These are phyloP conservation scores for Ormia ochracea DNA, from an alignment of 2,888 invertebrate species.

Conservation along the genomic window DNA sequence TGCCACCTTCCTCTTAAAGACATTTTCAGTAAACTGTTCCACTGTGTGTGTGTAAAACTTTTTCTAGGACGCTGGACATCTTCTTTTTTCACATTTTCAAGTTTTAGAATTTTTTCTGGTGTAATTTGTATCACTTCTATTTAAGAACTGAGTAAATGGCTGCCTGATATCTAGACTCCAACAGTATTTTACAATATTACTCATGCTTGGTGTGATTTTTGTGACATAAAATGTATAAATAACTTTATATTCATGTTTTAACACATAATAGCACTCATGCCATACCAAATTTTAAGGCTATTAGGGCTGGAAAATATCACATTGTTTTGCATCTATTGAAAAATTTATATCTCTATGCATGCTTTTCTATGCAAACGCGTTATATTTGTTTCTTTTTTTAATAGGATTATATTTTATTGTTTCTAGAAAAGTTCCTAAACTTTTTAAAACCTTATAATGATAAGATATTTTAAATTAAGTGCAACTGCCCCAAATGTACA, in stretches of 20 bases:
- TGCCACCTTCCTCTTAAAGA: too few species aligned
- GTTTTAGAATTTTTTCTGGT: slow-evolving; percentile 41
- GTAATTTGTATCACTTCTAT: slow-evolving; percentile 44
- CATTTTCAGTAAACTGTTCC: too few species aligned
- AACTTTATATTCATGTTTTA: slow-evolving; percentile 10
- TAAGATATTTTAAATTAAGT: background rate
- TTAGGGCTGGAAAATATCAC: background rate
- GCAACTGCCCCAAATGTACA: too few species aligned
- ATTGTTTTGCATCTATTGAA: slow-evolving; percentile 15
- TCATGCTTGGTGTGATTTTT: slow-evolving; percentile 39
- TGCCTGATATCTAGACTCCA: background rate
- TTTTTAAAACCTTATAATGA: background rate
- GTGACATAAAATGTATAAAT: slow-evolving; percentile 6
- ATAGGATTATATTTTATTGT: slow-evolving; percentile 30
- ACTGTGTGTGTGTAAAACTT: too few species aligned
- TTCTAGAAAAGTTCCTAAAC: slow-evolving; percentile 17
- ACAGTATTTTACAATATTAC: slow-evolving; percentile 22
- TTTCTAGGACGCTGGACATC: too few species aligned
- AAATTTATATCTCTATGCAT: slow-evolving; percentile 4
- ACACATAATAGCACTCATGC: background rate
- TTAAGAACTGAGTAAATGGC: background rate
- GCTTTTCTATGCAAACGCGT: background rate
- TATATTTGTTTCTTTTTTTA: slow-evolving; percentile 9
- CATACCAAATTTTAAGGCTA: background rate
- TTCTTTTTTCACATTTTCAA: slow-evolving; percentile 49